Base-by-base conservation (phyloP, 2,113 vertebrate species). In the Chaetodon trifascialis region DNA sequence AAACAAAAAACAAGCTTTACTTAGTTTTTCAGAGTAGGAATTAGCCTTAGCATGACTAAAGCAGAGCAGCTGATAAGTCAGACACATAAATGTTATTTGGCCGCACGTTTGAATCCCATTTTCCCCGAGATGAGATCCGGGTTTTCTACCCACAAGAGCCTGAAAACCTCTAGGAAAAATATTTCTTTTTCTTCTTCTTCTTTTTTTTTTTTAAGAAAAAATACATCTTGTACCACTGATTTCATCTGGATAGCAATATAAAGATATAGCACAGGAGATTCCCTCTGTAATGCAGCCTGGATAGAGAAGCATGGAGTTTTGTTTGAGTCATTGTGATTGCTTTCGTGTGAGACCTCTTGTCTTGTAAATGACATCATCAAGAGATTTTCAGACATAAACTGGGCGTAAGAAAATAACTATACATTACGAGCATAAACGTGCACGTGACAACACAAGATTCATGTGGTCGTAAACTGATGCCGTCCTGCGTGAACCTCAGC, bases 121-220 rank as follows among this genome's bases (percentile, higher is more conserved):
- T 82, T 73, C 17, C 47, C 7, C 11, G 21, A 58, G 38, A 79
- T 75, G 70, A 82, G 66, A 86, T 76, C 23, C 65, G 40, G 30
- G 76, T 81, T 58, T 73, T 77, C 42, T 52, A 74, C 69, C 42
- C 56, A 70, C 47, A 74, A 73, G 25, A 49, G 74, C 58, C 52
- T 83, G 64, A 71, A 86, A 86, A 84, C 76, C 8, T 11, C 82
- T 82, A 86, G 55, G 83, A 91, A 92, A 88, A 92, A 91, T 82
- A 86, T 79, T 46, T 84, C 2, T 80, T 44, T 63, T 30, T 30
- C 30, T 30, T 30, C 3, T 30, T 30, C n/a, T n/a, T n/a, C n/a
- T n/a, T 30, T 30, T 3, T 30, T 30, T 30, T 46, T 51, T 38
- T 70, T 64, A 74, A 67, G 40, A 70, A 85, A 91, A 93, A 92